phyloP scores from a whole-genome alignment of 2,888 invertebrate species.

The Cheilosia vulpina region DNA sequence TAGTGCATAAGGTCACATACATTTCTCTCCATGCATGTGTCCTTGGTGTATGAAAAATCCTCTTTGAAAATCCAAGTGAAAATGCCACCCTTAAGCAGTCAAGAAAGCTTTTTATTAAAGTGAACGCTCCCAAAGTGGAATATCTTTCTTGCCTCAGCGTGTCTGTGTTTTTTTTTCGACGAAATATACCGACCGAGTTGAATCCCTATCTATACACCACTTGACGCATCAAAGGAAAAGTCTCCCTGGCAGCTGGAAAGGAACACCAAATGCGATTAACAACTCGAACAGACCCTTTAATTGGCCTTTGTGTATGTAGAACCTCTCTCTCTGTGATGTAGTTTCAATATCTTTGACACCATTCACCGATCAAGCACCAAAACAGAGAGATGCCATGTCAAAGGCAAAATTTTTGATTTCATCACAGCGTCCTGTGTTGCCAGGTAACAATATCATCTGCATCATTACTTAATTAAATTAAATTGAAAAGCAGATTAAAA shows the following conservation, averaged over 20 bases:
- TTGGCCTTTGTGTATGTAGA: constrained; percentile 56
- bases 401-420: constrained; percentile 32
- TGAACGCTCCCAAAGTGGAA: constrained; percentile 23
- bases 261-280: constrained; percentile 66
- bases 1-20: constrained; percentile 57
- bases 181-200: constrained; percentile 21
- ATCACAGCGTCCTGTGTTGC: constrained; percentile 27
- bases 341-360: constrained; percentile 37
- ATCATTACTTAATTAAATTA: constrained; percentile 64
- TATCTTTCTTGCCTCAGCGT: constrained; percentile 21
- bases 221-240: constrained; percentile 53
- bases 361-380: constrained; percentile 3
- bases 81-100: constrained; percentile 41
- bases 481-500: constrained; percentile 31
- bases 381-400: constrained; percentile 2
- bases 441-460: constrained; percentile 60
- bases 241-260: constrained; percentile 4
- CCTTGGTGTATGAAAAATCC: constrained; percentile 47
- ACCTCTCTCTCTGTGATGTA: constrained; percentile 25
- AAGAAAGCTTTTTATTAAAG: constrained; percentile 48
- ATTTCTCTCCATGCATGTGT: constrained; percentile 24
- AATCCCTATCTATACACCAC: constrained; percentile 27
- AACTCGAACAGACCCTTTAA: constrained; percentile 50
- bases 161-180: constrained; percentile 27
- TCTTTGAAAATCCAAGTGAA: constrained; percentile 51